Evolutionary conservation across 2,797 vertebrate genomes (phyloP).

Genomic region (Epinephelus malabaricus): DNA sequence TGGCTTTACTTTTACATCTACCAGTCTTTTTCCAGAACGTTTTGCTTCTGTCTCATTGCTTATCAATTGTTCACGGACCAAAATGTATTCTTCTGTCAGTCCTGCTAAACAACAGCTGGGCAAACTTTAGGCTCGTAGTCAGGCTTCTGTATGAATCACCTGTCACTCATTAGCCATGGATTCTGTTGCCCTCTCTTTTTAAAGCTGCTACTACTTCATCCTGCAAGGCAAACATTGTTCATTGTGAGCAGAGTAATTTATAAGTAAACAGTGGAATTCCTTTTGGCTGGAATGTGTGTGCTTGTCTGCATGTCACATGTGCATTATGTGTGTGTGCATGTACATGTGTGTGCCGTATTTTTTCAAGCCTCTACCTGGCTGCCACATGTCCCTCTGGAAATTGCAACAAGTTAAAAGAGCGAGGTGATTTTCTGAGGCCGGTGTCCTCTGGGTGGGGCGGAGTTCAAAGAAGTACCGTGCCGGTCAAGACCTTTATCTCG

Average conservation of each 20-base stretch:
- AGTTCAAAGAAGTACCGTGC: constrained; percentile 55
- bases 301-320: constrained; percentile 38
- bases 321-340: constrained; percentile 22
- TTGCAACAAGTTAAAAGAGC: constrained; percentile 26
- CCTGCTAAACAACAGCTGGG: constrained; percentile 73
- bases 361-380: constrained; percentile 39
- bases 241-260: constrained; percentile 61
- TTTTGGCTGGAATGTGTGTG: constrained; percentile 52
- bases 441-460: constrained; percentile 43
- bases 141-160: constrained; percentile 47
- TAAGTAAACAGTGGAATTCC: constrained; percentile 76
- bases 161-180: constrained; percentile 42
- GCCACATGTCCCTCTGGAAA: constrained; percentile 40
- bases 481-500: constrained; percentile 63
- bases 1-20: constrained; percentile 18
- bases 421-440: constrained; percentile 16
- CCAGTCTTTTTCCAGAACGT: constrained; percentile 20
- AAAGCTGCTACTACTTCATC: constrained; percentile 26
- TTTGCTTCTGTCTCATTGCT: constrained; percentile 30
- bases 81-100: constrained; percentile 29
- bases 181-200: constrained; percentile 36
- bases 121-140: constrained; percentile 44
- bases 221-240: constrained; percentile 51
- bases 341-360: constrained; percentile 12
- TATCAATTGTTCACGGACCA: constrained; percentile 52